Conservation (phyloP, 2,113 vertebrate species). For the Heteronetta atricapilla region DNA sequence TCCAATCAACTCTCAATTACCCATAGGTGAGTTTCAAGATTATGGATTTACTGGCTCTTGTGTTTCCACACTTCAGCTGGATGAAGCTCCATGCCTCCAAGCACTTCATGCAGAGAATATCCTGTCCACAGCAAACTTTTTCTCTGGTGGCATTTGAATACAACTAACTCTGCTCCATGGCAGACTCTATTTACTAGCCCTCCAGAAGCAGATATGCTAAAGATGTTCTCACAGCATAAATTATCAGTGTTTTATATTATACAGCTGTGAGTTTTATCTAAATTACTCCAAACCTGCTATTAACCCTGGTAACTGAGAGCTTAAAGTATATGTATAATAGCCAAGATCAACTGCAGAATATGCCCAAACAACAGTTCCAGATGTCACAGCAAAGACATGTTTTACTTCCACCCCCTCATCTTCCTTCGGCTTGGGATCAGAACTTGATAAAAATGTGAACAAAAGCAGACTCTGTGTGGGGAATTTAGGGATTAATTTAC, state of each 20-base stretch:
- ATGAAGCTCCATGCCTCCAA: background rate
- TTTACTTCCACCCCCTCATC: conserved; percentile 32
- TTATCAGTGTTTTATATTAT: background rate
- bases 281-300: conserved; percentile 13
- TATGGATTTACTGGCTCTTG: background rate
- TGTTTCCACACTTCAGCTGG: background rate
- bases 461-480: background rate
- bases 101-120: background rate
- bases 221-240: background rate
- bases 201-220: background rate
- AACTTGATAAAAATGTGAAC: background rate
- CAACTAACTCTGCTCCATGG: background rate
- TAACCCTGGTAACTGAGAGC: background rate
- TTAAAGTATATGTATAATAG: background rate
- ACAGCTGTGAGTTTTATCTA: conserved; percentile 1
- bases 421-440: conserved; percentile 12
- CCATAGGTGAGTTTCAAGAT: accelerated
- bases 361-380: conserved; percentile 40
- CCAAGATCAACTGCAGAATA: conserved; percentile 2
- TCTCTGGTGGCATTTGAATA: background rate
- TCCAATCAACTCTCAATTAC: background rate
- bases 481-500: background rate
- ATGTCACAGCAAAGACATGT: conserved; percentile 20
- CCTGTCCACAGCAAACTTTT: background rate
- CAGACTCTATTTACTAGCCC: background rate